phyloP scores from a whole-genome alignment of 2,797 vertebrate genomes.

The Sebastes steindachneri region DNA sequence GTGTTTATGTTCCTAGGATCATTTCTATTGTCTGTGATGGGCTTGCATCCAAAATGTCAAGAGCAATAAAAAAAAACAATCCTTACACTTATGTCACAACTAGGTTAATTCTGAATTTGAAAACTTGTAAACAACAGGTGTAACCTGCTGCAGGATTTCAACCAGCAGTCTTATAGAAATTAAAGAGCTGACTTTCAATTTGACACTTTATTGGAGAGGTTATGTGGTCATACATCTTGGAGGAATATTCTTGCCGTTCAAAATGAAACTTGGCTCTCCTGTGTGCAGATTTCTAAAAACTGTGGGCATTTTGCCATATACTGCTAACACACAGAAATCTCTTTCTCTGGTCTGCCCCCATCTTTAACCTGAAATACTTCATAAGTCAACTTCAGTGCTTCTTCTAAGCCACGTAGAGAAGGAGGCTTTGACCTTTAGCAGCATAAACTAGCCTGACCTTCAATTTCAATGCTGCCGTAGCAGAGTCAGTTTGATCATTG shows the following conservation, averaged over 20 bases:
- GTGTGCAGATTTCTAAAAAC: constrained; percentile 19
- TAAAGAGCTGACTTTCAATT: neutral
- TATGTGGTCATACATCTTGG: neutral
- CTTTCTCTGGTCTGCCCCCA: neutral
- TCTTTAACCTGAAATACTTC: constrained; percentile 18
- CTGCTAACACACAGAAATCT: neutral
- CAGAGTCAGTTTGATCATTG: constrained; percentile 44
- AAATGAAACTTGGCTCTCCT: constrained; percentile 5
- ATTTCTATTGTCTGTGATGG: constrained; percentile 24
- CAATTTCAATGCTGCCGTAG: constrained; percentile 31
- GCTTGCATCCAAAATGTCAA: constrained; percentile 24
- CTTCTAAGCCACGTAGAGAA: neutral
- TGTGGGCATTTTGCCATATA: neutral
- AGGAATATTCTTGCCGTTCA: constrained; percentile 5
- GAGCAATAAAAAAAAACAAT: neutral
- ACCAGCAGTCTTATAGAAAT: neutral
- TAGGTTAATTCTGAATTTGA: neutral
- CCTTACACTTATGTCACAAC: neutral
- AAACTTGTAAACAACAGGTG: neutral
- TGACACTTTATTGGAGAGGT: neutral
- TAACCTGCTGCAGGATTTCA: neutral
- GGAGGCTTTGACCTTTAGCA: constrained; percentile 39
- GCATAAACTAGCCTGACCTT: constrained; percentile 67
- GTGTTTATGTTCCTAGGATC: constrained; percentile 29
- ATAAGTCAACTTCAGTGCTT: neutral